Evolutionary conservation across 2,797 vertebrate species (phyloP), one percentile per base, ranked within the genome.

Genomic region (Poecilia velifera): DNA sequence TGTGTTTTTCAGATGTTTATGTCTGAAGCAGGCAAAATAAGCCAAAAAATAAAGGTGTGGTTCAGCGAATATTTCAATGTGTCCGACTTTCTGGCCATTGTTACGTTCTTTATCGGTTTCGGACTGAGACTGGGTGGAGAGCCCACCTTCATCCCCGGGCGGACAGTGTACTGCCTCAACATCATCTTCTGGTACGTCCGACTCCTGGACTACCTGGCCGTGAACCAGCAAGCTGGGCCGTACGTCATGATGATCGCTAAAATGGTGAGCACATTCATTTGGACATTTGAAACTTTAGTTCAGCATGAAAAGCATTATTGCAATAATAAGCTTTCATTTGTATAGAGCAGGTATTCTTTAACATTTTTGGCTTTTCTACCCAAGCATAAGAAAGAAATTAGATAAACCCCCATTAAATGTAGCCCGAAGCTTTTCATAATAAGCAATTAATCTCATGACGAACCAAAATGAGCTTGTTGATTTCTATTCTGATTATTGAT

Each of bases 171-270:
- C 82, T 99, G 98, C 95, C 96, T 99, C 78, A 99, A 99, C 92
- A 99, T 99, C 84, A 98, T 99, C 94, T 99, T 99, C 96, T 99
- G 98, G 98, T 99, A 99, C 88, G 98, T 99, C 94, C 93, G 98
- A 84, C 97, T 99, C 90, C 94, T 99, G 86, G 98, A 99, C 92
- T 97, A 98, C 91, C 95, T 99, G 90, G 97, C 98, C 78, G 98
- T 99, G 87, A 99, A 99, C 94, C 98, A 99, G 88, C 98, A 99
- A 90, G 98, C 98, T 81, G 98, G 98, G 74, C 98, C 98, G 4
- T 99, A 99, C 8, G 98, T 99, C 91, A 99, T 97, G 97, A 99
- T 99, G 98, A 99, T 99, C 83, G 98, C 97, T 78, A 99, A 99
- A 96, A 99, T 99, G 98, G 98, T 99, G 94, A 97, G 98, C 95